phyloP scores from a whole-genome alignment of 2,888 invertebrate species.

The Limnephilus marmoratus region DNA sequence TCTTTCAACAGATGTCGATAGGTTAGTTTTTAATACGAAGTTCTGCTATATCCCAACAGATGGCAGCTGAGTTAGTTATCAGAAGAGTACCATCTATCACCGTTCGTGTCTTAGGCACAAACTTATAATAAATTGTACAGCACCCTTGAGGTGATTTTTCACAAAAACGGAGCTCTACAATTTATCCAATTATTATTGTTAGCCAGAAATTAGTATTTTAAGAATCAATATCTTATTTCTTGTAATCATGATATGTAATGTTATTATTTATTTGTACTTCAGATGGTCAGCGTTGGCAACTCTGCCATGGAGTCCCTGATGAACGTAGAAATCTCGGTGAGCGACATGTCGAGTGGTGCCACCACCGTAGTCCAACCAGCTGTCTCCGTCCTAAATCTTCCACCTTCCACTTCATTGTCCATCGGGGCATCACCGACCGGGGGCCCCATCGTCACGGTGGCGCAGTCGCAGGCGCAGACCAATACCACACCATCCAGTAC shows the following conservation, averaged over 20 bases:
- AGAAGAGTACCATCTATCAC: too few species aligned
- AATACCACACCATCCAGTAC: neutral
- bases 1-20: too few species aligned
- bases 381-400: slow-evolving; percentile 57
- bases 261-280: neutral
- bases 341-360: neutral
- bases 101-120: too few species aligned
- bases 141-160: too few species aligned
- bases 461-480: slow-evolving; percentile 33
- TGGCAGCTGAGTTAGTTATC: too few species aligned
- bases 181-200: too few species aligned
- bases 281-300: slow-evolving; percentile 28
- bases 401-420: slow-evolving; percentile 56
- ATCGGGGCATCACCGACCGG: neutral
- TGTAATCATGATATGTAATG: neutral
- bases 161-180: too few species aligned
- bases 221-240: neutral
- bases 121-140: too few species aligned
- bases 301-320: slow-evolving; percentile 14
- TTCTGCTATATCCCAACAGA: too few species aligned
- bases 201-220: neutral
- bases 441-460: slow-evolving; percentile 8
- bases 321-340: neutral
- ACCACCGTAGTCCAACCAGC: neutral
- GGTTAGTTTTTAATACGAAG: too few species aligned